Evolutionary conservation across 1,140 invertebrate genomes (phyloP).

Genomic region (Nixonia krombeini): DNA sequence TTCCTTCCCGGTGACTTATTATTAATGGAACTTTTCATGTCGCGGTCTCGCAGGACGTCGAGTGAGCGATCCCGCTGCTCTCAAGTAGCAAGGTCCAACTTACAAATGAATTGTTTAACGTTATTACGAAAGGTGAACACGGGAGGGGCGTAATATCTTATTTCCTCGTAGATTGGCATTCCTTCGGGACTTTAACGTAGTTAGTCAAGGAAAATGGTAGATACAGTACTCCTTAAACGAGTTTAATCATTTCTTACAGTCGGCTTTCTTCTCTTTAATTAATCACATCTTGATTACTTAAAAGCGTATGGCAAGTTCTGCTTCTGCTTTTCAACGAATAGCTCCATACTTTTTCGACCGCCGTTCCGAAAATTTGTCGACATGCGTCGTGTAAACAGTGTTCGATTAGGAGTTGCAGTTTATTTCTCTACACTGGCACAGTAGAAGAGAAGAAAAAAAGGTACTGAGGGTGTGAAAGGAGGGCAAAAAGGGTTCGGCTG

Average conservation of each 20-base stretch:
- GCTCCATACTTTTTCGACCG: constrained; percentile 18
- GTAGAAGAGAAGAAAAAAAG: background rate
- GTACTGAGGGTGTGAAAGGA: too few species aligned
- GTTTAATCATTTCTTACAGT: too few species aligned
- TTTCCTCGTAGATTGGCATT: constrained; percentile 33
- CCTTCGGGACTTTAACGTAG: too few species aligned
- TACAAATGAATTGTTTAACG: constrained; percentile 48
- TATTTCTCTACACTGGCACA: too few species aligned
- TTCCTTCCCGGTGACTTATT: constrained; percentile 28
- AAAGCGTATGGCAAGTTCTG: too few species aligned
- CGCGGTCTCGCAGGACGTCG: constrained; percentile 7
- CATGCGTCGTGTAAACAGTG: too few species aligned
- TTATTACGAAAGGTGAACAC: constrained; percentile 38
- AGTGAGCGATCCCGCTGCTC: constrained; percentile 22
- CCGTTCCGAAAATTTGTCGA: too few species aligned
- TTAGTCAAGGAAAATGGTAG: constrained; percentile 16
- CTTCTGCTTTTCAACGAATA: too few species aligned
- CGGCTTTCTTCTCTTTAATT: too few species aligned
- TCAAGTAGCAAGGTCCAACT: constrained; percentile 39
- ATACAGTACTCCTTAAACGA: too few species aligned
- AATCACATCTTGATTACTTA: too few species aligned
- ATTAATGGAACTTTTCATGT: constrained; percentile 46
- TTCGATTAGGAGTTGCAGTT: too few species aligned
- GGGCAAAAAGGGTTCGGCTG: constrained; percentile 8
- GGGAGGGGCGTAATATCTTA: constrained; percentile 23